A percentile compares a stretch with the other conserved stretches of the same genome.
These are phyloP conservation scores for Sebastes hubbsi DNA, from an alignment of 2,797 vertebrate genomes.

Conservation along the genomic window DNA sequence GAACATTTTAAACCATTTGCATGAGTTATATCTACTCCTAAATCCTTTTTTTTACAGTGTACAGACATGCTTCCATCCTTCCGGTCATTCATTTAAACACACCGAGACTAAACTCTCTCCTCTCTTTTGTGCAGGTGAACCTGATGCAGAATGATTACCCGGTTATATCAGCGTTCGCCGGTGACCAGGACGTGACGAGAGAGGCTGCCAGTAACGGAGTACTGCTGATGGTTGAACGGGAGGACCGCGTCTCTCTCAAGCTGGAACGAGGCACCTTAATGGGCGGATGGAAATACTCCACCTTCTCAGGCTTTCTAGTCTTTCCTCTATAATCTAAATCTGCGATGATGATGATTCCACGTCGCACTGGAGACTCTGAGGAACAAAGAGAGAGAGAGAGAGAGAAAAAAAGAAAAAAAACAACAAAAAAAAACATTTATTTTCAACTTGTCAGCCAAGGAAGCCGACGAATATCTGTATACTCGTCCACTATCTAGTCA, in stretches of 20 bases:
- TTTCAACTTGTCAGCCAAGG: constrained; percentile 83
- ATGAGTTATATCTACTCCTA: too few species aligned
- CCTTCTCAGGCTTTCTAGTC: constrained; percentile 99
- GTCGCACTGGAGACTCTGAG: constrained; percentile 72
- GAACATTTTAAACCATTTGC: too few species aligned
- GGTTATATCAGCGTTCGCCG: constrained; percentile 98
- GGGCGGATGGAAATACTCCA: constrained; percentile 99
- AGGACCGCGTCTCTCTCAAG: constrained; percentile 98
- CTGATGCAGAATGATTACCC: constrained; percentile 98
- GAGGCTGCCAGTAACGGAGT: constrained; percentile 99
- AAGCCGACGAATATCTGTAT: constrained; percentile 87
- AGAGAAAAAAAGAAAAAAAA: constrained; percentile 57
- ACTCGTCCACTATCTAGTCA: constrained; percentile 85
- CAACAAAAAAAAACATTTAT: constrained; percentile 75
- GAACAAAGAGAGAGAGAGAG: constrained; percentile 56
- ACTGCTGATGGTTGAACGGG: constrained; percentile 96
- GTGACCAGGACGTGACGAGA: constrained; percentile 98
- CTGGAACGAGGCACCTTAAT: constrained; percentile 98
- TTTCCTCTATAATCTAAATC: constrained; percentile 93
- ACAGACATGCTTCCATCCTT: too few species aligned
- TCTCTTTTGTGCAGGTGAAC: constrained; percentile 88
- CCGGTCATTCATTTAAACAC: background rate
- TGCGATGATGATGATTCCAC: constrained; percentile 62
- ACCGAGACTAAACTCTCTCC: background rate
- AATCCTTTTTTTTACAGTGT: too few species aligned